A percentile compares a stretch with the other conserved stretches of the same genome.
Conservation (phyloP, 2,888 invertebrate species). For the Elmis aenea region DNA sequence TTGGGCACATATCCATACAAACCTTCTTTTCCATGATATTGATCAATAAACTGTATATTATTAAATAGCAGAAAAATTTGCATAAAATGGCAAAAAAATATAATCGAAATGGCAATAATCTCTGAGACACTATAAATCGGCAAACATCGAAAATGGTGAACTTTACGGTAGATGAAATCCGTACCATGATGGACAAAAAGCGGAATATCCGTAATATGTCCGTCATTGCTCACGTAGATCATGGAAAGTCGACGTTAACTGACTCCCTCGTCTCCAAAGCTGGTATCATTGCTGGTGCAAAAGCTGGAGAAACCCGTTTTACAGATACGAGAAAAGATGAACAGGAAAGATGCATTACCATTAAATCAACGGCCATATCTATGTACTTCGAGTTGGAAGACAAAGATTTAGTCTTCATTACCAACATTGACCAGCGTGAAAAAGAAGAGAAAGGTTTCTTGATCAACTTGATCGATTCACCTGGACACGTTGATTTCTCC, state of each 20-base stretch:
- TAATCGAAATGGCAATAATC: too few species aligned
- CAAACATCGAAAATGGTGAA: too few species aligned
- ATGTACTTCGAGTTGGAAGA: slow-evolving; percentile 97
- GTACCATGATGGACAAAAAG: slow-evolving; percentile 99
- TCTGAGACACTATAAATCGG: too few species aligned
- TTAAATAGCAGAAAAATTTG: too few species aligned
- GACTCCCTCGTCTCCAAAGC: slow-evolving; percentile 99
- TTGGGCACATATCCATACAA: too few species aligned
- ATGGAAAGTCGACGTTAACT: slow-evolving; percentile 98
- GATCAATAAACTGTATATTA: too few species aligned
- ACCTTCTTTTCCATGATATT: too few species aligned
- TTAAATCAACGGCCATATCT: slow-evolving; percentile 99
- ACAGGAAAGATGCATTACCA: slow-evolving; percentile 99
- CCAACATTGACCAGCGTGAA: slow-evolving; percentile 83
- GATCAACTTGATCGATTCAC: slow-evolving; percentile 99
- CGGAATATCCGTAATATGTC: slow-evolving; percentile 99
- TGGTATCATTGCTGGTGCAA: slow-evolving; percentile 98
- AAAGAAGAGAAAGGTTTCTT: slow-evolving; percentile 92
- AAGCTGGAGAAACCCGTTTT: slow-evolving; percentile 98
- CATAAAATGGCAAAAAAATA: too few species aligned
- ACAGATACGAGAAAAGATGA: slow-evolving; percentile 99
- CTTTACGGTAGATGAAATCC: slow-evolving; percentile 99
- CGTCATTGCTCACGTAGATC: slow-evolving; percentile 99
- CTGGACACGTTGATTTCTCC: slow-evolving; percentile 99
- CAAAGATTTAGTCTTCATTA: slow-evolving; percentile 92